phyloP scores from a whole-genome alignment of 1,140 invertebrate genomes.

The Xylocopa sonorina region DNA sequence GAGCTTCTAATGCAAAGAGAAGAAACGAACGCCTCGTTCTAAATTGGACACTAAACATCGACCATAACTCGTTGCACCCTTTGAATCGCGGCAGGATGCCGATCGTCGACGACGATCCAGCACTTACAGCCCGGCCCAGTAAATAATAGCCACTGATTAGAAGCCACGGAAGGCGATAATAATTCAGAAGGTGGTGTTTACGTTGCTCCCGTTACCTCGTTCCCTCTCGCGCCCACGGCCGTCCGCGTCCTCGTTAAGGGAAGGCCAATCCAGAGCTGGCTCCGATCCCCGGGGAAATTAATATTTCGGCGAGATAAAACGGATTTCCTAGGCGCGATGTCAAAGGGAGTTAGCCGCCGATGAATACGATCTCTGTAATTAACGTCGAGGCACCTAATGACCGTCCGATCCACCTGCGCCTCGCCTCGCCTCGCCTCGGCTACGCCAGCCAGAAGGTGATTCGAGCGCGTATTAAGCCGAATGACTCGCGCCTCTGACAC shows the following conservation, averaged over 20 bases:
- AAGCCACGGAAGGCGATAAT: constrained; percentile 57
- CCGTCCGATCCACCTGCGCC: constrained; percentile 69
- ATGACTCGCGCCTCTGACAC: constrained; percentile 74
- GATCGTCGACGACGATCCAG: constrained; percentile 15
- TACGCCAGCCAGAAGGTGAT: constrained; percentile 45
- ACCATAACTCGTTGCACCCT: neutral
- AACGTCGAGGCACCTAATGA: constrained; percentile 76
- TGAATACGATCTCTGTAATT: constrained; percentile 79
- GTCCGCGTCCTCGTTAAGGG: constrained; percentile 55
- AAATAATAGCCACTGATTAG: constrained; percentile 61
- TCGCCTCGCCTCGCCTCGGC: constrained; percentile 34
- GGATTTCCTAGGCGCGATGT: constrained; percentile 66
- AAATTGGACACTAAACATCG: constrained; percentile 30
- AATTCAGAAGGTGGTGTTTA: constrained; percentile 61
- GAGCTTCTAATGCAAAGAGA: neutral
- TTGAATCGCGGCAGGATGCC: constrained; percentile 13
- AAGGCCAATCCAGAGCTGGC: neutral
- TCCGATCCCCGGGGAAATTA: constrained; percentile 56
- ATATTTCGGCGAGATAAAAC: constrained; percentile 79
- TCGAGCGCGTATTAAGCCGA: constrained; percentile 74
- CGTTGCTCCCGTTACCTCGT: constrained; percentile 51
- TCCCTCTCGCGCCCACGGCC: constrained; percentile 25
- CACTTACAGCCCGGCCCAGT: constrained; percentile 28
- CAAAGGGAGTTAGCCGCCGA: constrained; percentile 68
- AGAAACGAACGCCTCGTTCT: neutral